A percentile compares a stretch with the other conserved stretches of the same genome.
Evolutionary conservation across 2,113 vertebrate genomes (phyloP).

Genomic region (Garra rufa): DNA sequence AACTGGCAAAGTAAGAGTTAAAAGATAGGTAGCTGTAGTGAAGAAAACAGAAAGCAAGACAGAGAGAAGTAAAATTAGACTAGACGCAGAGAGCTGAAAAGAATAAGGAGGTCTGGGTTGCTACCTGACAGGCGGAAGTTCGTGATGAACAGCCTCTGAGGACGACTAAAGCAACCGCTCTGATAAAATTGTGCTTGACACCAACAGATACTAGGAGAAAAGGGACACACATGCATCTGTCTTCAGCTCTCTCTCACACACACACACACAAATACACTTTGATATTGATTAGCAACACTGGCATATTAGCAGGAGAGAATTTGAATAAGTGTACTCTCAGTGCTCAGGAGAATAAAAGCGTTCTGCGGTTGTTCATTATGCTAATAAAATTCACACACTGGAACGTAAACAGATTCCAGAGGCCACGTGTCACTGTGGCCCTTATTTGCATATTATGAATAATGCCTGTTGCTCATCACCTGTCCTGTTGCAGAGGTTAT

Average conservation of each 20-base stretch:
- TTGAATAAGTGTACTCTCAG: constrained; percentile 52
- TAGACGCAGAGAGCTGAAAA: constrained; percentile 17
- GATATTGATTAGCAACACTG: constrained; percentile 38
- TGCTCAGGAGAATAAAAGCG: constrained; percentile 40
- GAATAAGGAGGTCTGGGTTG: constrained; percentile 45
- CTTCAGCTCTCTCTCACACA: constrained; percentile 37
- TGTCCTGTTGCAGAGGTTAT: neutral
- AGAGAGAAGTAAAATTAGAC: neutral
- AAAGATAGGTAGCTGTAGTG: neutral
- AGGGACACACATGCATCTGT: constrained; percentile 53
- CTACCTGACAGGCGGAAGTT: constrained; percentile 51
- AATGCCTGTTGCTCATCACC: constrained; percentile 24
- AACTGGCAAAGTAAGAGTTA: neutral
- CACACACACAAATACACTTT: constrained; percentile 33
- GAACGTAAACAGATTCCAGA: constrained; percentile 49
- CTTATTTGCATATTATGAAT: constrained; percentile 35
- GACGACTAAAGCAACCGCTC: constrained; percentile 52
- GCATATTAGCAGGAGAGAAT: constrained; percentile 40
- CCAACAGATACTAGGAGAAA: constrained; percentile 59
- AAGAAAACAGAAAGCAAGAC: neutral
- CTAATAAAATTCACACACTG: constrained; percentile 64
- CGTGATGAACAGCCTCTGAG: constrained; percentile 62
- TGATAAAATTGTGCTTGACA: constrained; percentile 66
- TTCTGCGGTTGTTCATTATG: constrained; percentile 70
- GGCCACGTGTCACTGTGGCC: neutral